A percentile compares a stretch with the other conserved stretches of the same genome.
Conservation (phyloP, 2,797 vertebrate species). For the Lutjanus campechanus region DNA sequence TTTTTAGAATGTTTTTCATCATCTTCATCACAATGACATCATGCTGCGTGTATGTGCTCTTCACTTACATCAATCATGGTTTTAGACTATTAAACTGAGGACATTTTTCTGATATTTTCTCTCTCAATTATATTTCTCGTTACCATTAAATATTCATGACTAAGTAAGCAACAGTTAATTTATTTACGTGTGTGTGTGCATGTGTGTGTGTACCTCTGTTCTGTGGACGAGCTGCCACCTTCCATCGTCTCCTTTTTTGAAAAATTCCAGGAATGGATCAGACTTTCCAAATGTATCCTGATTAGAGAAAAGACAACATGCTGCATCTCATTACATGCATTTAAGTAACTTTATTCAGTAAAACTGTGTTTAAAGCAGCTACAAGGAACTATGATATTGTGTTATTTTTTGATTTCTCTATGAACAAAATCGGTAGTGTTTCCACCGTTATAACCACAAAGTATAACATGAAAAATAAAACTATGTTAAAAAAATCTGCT, state of each 20-base stretch:
- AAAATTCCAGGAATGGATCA: conserved; percentile 94
- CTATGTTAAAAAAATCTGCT: no score
- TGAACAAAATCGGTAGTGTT: no score
- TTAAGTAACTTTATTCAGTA: not conserved
- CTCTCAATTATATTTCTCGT: no score
- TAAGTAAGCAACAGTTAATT: no score
- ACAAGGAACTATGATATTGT: no score
- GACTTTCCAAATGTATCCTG: conserved; percentile 97
- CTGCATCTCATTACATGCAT: not conserved
- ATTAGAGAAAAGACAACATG: conserved; percentile 17
- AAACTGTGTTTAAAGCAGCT: not conserved
- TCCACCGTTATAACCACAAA: no score
- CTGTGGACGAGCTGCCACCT: conserved; percentile 92
- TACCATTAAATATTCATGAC: no score
- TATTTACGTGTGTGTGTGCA: not conserved
- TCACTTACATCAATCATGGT: not conserved
- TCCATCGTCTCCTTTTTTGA: conserved; percentile 88
- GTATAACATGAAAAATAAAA: no score
- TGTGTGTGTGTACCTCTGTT: conserved; percentile 88
- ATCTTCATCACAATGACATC: not conserved
- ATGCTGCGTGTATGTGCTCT: not conserved
- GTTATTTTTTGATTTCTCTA: no score
- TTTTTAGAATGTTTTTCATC: no score
- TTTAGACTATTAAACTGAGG: no score
- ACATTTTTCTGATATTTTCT: no score